Percentiles rank a stretch among this genome's conserved stretches.
phyloP scores from a whole-genome alignment of 2,113 vertebrate species.

The Steatornis caripensis region DNA sequence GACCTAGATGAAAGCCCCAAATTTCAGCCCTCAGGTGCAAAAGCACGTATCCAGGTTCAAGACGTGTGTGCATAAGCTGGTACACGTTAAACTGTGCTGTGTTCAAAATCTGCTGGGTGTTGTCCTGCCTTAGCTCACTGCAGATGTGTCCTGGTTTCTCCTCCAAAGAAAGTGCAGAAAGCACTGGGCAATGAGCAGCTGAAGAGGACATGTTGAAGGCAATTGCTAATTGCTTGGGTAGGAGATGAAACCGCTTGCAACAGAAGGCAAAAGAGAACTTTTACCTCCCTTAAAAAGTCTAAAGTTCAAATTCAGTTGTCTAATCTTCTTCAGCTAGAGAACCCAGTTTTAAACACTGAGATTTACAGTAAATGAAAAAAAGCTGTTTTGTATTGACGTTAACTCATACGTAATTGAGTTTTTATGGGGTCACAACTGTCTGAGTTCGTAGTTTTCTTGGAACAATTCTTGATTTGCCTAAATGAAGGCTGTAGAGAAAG shows the following conservation, averaged over 20 bases:
- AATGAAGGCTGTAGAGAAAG: conserved; percentile 35
- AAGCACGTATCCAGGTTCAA: background rate
- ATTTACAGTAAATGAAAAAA: conserved; percentile 60
- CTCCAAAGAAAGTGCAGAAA: background rate
- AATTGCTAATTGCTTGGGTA: background rate
- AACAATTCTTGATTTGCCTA: conserved; percentile 48
- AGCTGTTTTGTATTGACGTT: conserved; percentile 59
- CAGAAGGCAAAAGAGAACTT: background rate
- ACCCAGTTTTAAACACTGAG: background rate
- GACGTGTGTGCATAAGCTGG: accelerated
- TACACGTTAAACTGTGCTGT: background rate
- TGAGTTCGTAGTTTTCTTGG: conserved; percentile 50
- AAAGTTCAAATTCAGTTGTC: background rate
- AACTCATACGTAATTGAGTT: conserved; percentile 55
- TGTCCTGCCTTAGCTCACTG: background rate
- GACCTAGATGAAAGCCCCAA: background rate
- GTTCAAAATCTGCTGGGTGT: background rate
- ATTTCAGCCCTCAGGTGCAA: background rate
- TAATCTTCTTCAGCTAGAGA: background rate
- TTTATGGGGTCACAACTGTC: conserved; percentile 59
- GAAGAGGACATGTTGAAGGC: background rate
- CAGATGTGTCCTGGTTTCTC: background rate
- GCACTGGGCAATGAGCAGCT: background rate
- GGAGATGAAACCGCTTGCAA: background rate
- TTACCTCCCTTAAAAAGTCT: background rate